Percentiles rank a stretch among this genome's conserved stretches.
phyloP scores from a whole-genome alignment of 1,140 invertebrate species.

The Pseudomyrmex concolor region DNA sequence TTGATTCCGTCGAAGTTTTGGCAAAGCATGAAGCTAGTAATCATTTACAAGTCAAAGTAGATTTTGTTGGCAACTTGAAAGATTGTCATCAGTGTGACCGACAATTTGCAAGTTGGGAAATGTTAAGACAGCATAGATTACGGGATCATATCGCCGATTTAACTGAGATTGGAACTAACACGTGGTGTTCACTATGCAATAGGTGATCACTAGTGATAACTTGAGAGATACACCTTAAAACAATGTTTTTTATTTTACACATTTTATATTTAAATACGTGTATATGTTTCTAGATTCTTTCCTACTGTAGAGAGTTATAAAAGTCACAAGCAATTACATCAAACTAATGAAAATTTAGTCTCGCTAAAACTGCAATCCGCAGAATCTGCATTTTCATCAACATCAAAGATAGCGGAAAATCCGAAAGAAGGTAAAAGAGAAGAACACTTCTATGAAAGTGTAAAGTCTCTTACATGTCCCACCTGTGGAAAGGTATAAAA shows the following conservation, averaged over 20 bases:
- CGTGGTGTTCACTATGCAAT: constrained; percentile 78
- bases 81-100: constrained; percentile 78
- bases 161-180: constrained; percentile 71
- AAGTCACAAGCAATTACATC: constrained; percentile 76
- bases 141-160: constrained; percentile 74
- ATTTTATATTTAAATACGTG: constrained; percentile 1
- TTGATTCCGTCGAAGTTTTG: constrained; percentile 75
- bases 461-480: constrained; percentile 76
- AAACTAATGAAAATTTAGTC: constrained; percentile 47
- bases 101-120: constrained; percentile 80
- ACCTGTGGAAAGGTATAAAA: constrained; percentile 78
- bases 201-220: constrained; percentile 62
- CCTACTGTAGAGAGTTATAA: constrained; percentile 73
- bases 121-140: constrained; percentile 78
- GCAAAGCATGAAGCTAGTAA: constrained; percentile 77
- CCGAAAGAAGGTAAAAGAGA: constrained; percentile 68
- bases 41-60: constrained; percentile 77
- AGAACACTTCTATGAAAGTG: constrained; percentile 67
- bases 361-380: neutral
- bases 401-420: constrained; percentile 41
- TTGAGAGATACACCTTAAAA: neutral
- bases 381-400: constrained; percentile 4
- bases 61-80: constrained; percentile 74
- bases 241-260: neutral
- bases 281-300: constrained; percentile 74